Evolutionary conservation across 2,888 invertebrate species (phyloP).

Genomic region (Anthrax anthrax): DNA sequence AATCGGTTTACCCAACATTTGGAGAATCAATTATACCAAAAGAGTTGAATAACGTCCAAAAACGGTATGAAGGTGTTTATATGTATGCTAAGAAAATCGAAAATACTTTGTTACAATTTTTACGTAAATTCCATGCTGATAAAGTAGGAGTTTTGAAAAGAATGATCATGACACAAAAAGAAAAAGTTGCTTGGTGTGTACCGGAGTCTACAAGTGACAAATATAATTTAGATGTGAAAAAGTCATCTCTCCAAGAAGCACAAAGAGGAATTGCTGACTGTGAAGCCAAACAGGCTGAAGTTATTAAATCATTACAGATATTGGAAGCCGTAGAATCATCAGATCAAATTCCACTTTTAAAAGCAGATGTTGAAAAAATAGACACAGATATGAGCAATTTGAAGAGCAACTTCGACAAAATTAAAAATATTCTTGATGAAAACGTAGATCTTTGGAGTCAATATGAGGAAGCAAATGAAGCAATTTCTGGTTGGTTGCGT

Average conservation of each 20-base stretch:
- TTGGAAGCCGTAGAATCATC: conserved; percentile 59
- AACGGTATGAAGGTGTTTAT: conserved; percentile 64
- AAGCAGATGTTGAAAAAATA: conserved; percentile 52
- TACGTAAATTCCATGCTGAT: conserved; percentile 77
- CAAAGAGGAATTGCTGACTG: conserved; percentile 59
- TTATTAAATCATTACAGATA: conserved; percentile 55
- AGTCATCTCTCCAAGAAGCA: conserved; percentile 62
- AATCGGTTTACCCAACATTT: conserved; percentile 60
- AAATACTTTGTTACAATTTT: conserved; percentile 57
- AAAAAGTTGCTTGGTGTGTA: conserved; percentile 83
- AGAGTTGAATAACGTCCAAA: conserved; percentile 69
- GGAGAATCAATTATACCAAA: conserved; percentile 63
- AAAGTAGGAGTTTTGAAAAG: conserved; percentile 69
- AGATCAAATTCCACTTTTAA: conserved; percentile 51
- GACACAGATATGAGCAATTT: conserved; percentile 56
- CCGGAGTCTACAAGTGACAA: conserved; percentile 80
- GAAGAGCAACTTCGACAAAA: conserved; percentile 49
- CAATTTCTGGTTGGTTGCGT: conserved; percentile 60
- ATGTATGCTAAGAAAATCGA: conserved; percentile 72
- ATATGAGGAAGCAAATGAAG: conserved; percentile 64
- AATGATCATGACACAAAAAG: conserved; percentile 64
- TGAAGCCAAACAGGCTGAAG: conserved; percentile 47
- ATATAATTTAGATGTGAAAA: conserved; percentile 84
- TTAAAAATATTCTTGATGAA: conserved; percentile 49
- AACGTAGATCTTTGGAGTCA: conserved; percentile 65